Base-by-base conservation (phyloP, 2,888 invertebrate genomes). In the Epistrophe eligans region DNA sequence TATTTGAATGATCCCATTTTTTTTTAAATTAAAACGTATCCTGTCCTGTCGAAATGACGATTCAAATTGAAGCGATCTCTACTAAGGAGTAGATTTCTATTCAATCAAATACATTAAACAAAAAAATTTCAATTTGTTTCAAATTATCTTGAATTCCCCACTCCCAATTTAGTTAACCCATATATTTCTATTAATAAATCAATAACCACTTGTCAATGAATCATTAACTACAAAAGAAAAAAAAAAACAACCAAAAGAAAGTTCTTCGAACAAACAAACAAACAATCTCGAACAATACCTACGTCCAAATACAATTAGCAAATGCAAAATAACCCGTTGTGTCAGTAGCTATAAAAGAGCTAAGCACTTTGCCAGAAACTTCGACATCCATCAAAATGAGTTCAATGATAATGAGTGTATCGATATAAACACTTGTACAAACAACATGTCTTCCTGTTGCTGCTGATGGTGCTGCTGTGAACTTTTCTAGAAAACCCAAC, bases 341-440 rank as follows among this genome's bases (percentile, higher is more conserved):
- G 38, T n/a, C 70, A 55, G 55, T 70, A 40, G 55, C 70, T 55
- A n/a, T n/a, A 28, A 52, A 55, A 55, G 45, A 70, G 55, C 70
- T 40, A 40, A 70, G 38, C 52, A 70, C 50, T 40, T 35, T 40
- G 24, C 35, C n/a, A 70, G 52, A 24, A 38, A 55, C 43, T 55
- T 70, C 40, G 40, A 70, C 70, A 70, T 55, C 70, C 52, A 70
- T 70, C 52, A 70, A 70, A 70, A 70, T 70, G 70, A 70, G 70
- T 70, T 70, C 70, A 70, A 52, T 74, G 62, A 52, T 67, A 74
- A 67, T 60, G 74, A 74, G 50, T 57, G 48, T 48, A 73, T 66
- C 66, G 66, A 48, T 64, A 79, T 80, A 80, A 80, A 43, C 57
- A 80, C 60, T 74, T 80, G 24, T 52, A 67, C 80, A 80, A 80